Percentiles rank a stretch among this genome's conserved stretches.
Conservation (phyloP, 2,888 invertebrate genomes). For the Drosophila atripex region DNA sequence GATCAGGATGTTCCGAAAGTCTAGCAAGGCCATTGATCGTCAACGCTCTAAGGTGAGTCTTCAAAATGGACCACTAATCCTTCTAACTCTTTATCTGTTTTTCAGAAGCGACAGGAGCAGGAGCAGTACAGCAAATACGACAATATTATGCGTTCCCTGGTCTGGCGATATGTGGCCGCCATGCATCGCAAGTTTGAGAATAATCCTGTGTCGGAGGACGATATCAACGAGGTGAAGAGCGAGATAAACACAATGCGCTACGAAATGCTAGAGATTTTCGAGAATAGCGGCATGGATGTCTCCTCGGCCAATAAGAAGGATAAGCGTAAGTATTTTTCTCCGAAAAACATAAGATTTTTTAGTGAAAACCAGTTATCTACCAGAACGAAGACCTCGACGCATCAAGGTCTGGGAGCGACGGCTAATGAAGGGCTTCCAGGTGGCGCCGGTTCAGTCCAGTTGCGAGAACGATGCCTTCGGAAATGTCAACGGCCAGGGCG, state of each 20-base stretch:
- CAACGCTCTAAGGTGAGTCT: conserved; percentile 80
- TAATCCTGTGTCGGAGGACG: conserved; percentile 95
- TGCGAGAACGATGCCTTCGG: conserved; percentile 85
- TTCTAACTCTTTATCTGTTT: neutral
- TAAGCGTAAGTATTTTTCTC: conserved; percentile 86
- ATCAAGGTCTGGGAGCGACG: conserved; percentile 94
- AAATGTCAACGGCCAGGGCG: conserved; percentile 80
- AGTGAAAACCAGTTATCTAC: neutral
- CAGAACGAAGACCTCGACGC: conserved; percentile 89
- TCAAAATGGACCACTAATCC: neutral
- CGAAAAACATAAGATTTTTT: neutral
- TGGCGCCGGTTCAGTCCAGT: conserved; percentile 87
- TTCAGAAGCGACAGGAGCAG: conserved; percentile 85
- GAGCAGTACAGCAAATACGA: conserved; percentile 89
- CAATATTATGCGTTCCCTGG: conserved; percentile 94
- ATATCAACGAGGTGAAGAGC: conserved; percentile 96
- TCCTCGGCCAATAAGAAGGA: conserved; percentile 90
- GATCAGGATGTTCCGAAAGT: conserved; percentile 87
- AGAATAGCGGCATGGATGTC: conserved; percentile 94
- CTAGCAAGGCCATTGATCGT: conserved; percentile 84
- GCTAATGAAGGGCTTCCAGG: conserved; percentile 94
- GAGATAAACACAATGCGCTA: conserved; percentile 96
- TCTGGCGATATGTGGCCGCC: conserved; percentile 95
- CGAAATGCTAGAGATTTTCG: conserved; percentile 94
- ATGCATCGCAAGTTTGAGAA: conserved; percentile 93